Percentiles rank a stretch among this genome's conserved stretches.
phyloP scores from a whole-genome alignment of 2,113 vertebrate species.

The Menura novaehollandiae region DNA sequence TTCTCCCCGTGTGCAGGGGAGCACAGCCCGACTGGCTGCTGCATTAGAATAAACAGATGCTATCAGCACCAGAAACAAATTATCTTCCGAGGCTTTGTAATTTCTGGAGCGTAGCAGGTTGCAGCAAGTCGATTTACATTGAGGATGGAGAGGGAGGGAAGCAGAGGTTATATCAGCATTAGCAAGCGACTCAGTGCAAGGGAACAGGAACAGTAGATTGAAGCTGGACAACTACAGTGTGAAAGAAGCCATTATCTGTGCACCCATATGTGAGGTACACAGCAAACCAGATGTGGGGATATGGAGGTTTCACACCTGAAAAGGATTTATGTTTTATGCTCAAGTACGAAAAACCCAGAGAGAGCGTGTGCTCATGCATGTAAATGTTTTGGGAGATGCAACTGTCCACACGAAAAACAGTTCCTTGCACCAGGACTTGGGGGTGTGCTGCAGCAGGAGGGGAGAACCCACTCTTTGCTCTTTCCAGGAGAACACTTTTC shows the following conservation, averaged over 20 bases:
- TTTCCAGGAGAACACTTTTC: background rate
- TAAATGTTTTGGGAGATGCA: background rate
- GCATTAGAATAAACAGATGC: slow-evolving; percentile 36
- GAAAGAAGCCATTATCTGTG: background rate
- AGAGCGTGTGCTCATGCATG: background rate
- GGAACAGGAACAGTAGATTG: background rate
- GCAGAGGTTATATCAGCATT: background rate
- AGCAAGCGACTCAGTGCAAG: background rate
- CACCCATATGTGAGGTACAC: background rate
- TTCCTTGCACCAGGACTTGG: background rate
- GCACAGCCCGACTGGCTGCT: background rate
- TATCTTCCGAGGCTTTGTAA: slow-evolving; percentile 38
- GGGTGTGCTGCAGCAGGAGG: background rate
- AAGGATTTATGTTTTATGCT: background rate
- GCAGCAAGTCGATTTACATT: slow-evolving; percentile 35
- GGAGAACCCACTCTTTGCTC: background rate
- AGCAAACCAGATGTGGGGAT: background rate
- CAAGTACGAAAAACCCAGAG: background rate
- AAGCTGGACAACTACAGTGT: background rate
- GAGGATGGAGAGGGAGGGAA: background rate
- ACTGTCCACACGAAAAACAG: background rate
- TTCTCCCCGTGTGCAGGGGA: background rate
- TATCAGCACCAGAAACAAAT: slow-evolving; percentile 53
- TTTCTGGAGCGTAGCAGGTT: slow-evolving; percentile 41
- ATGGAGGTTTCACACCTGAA: background rate